Percentiles rank a stretch among this genome's conserved stretches.
Evolutionary conservation across 1,140 invertebrate species (phyloP).

Genomic region (Zaprionus ornatus): DNA sequence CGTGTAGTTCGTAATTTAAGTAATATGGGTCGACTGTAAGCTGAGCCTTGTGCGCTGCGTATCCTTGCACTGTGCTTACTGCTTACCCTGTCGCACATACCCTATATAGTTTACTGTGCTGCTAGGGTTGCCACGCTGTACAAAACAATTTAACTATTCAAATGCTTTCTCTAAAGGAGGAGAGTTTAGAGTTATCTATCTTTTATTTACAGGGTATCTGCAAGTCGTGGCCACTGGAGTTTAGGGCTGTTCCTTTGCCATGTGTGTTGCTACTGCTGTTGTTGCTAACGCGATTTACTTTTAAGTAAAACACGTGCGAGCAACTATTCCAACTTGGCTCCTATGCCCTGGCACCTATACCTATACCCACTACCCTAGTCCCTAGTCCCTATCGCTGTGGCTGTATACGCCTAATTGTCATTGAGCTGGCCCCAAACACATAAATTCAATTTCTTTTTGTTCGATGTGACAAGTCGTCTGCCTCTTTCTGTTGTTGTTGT

Average conservation of each 20-base stretch:
- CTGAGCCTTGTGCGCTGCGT: slow-evolving; percentile 51
- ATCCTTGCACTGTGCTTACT: slow-evolving; percentile 42
- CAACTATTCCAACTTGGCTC: slow-evolving; percentile 12
- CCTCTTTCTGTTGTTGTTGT: slow-evolving; percentile 6
- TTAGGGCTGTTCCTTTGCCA: slow-evolving; percentile 2
- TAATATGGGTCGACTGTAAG: slow-evolving; percentile 68
- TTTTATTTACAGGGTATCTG: slow-evolving; percentile 7
- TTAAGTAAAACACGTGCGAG: slow-evolving; percentile 58
- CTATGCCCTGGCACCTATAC: not conserved
- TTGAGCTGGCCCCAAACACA: slow-evolving; percentile 62
- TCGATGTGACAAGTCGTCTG: slow-evolving; percentile 61
- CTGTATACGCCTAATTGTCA: slow-evolving; percentile 66
- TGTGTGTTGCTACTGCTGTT: slow-evolving; percentile 13
- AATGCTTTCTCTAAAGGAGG: not conserved
- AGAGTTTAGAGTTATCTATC: not conserved
- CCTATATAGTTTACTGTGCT: not conserved
- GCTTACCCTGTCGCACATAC: not conserved
- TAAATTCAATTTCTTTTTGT: slow-evolving; percentile 71
- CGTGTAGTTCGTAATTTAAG: slow-evolving; percentile 80
- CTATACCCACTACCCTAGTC: not conserved
- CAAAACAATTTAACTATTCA: not conserved
- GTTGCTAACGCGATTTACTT: slow-evolving; percentile 72
- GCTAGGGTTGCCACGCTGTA: not conserved
- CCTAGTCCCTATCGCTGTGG: slow-evolving; percentile 28
- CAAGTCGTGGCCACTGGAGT: not conserved